Percentiles rank a stretch among this genome's conserved stretches.
These are phyloP conservation scores for Microctenopoma steveboyesi DNA, from an alignment of 2,797 vertebrate species.

Conservation along the genomic window DNA sequence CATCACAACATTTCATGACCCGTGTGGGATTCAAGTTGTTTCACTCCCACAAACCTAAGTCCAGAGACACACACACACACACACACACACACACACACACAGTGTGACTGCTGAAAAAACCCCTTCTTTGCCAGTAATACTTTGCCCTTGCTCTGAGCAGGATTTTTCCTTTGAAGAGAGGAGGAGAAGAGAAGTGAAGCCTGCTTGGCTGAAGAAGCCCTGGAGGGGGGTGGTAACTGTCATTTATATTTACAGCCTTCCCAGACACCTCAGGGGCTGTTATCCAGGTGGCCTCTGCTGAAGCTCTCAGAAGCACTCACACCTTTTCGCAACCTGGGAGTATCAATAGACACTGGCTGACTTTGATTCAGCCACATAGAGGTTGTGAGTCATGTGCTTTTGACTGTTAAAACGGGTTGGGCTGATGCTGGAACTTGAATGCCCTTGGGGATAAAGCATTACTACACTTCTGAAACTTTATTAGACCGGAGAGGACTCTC, in stretches of 20 bases:
- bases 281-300: slow-evolving; percentile 84
- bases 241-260: slow-evolving; percentile 85
- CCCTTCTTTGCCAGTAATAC: slow-evolving; percentile 53
- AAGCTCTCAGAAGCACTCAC: slow-evolving; percentile 79
- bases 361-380: slow-evolving; percentile 83
- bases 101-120: slow-evolving; percentile 28
- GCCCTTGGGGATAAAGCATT: slow-evolving; percentile 78
- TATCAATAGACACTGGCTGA: slow-evolving; percentile 79
- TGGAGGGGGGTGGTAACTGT: slow-evolving; percentile 79
- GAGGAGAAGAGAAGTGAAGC: slow-evolving; percentile 72
- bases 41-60: slow-evolving; percentile 26
- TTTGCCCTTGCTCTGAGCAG: slow-evolving; percentile 74
- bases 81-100: slow-evolving; percentile 14
- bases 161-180: slow-evolving; percentile 75
- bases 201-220: slow-evolving; percentile 74
- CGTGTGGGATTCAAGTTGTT: slow-evolving; percentile 11
- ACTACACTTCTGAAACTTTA: slow-evolving; percentile 73
- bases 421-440: slow-evolving; percentile 84
- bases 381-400: slow-evolving; percentile 80
- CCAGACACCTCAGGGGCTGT: slow-evolving; percentile 79
- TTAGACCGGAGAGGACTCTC: slow-evolving; percentile 59
- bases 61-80: slow-evolving; percentile 23
- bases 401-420: slow-evolving; percentile 81
- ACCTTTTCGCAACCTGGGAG: slow-evolving; percentile 72
- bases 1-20: slow-evolving; percentile 34